Conservation (phyloP, 2,797 vertebrate genomes). For the Chanos chanos region DNA sequence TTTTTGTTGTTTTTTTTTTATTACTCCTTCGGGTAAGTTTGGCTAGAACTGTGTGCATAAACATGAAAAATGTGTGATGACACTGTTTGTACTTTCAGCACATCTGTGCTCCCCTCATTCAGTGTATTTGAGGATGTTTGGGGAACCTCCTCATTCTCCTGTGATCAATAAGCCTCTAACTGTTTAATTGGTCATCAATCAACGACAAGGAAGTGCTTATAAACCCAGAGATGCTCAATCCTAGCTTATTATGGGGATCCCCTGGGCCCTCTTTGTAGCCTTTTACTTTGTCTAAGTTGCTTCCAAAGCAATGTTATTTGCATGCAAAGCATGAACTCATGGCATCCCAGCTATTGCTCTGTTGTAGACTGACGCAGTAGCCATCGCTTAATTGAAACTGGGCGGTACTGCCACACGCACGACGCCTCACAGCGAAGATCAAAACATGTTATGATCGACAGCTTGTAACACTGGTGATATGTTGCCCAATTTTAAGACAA, state of each 20-base stretch:
- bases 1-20: slow-evolving; percentile 1
- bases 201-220: slow-evolving; percentile 67
- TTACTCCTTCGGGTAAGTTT: slow-evolving; percentile 28
- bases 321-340: slow-evolving; percentile 67
- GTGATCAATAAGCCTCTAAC: slow-evolving; percentile 73
- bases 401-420: slow-evolving; percentile 10
- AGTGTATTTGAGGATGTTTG: slow-evolving; percentile 58
- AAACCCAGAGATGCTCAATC: slow-evolving; percentile 69
- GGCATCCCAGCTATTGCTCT: slow-evolving; percentile 28
- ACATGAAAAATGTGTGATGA: slow-evolving; percentile 23
- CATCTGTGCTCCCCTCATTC: slow-evolving; percentile 24
- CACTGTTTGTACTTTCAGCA: slow-evolving; percentile 8
- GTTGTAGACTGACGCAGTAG: background rate
- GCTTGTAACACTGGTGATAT: no score
- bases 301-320: slow-evolving; percentile 62
- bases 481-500: slow-evolving; percentile 14
- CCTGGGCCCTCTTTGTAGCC: slow-evolving; percentile 63
- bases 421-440: slow-evolving; percentile 1
- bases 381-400: slow-evolving; percentile 20
- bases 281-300: slow-evolving; percentile 64
- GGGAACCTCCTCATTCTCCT: slow-evolving; percentile 54
- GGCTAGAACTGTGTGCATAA: slow-evolving; percentile 8
- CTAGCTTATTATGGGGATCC: slow-evolving; percentile 70
- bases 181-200: slow-evolving; percentile 80
- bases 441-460: slow-evolving; percentile 4